Evolutionary conservation across 2,797 vertebrate species (phyloP), one percentile per base, ranked within the genome.

Genomic region (Nannoperca australis): DNA sequence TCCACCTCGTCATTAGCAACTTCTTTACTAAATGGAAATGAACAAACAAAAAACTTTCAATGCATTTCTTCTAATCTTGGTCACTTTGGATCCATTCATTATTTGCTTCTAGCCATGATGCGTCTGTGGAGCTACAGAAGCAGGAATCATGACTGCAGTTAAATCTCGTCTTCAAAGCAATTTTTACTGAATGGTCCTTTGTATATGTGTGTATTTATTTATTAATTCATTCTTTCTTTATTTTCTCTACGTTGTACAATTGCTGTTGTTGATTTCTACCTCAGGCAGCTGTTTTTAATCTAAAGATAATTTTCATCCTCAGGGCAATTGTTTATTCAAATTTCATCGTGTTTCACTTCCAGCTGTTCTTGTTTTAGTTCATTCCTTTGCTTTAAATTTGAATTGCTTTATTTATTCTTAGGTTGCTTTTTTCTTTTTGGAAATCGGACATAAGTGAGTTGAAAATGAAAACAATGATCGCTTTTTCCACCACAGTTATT

Each of bases 1-100:
- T 81, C 53, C 17, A n/a, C 10, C 38, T 40, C 38, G 50, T 81
- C 72, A 54, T 81, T 77, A 70, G 72, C 24, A 40, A 78, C 51
- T 66, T 81, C 6, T 71, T 72, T 30, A 44, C 38, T 12, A 51
- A 62, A 10, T 38, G 50, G 32, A 47, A 65, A 72, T 51, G 12
- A 73, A 78, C 34, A 49, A 67, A 73, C 42, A 63, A 32, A 62
- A 59, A 20, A 44, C 5, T 75, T 51, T 58, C 53, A 15, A 20
- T 40, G 22, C 6, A 47, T 47, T 49, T 67, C 17, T 32, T 11
- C 20, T 32, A 4, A 58, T 64, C 13, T 64, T 53, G 13, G 10
- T 34, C 20, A 49, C 17, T 20, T 53, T 42, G n/a, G 32, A 42
- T 55, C 13, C 4, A 2, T 77, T 44, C 17, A 32, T 62, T 42